These are phyloP conservation scores for Achroia grisella DNA, from an alignment of 1,140 invertebrate genomes.

Conservation along the genomic window DNA sequence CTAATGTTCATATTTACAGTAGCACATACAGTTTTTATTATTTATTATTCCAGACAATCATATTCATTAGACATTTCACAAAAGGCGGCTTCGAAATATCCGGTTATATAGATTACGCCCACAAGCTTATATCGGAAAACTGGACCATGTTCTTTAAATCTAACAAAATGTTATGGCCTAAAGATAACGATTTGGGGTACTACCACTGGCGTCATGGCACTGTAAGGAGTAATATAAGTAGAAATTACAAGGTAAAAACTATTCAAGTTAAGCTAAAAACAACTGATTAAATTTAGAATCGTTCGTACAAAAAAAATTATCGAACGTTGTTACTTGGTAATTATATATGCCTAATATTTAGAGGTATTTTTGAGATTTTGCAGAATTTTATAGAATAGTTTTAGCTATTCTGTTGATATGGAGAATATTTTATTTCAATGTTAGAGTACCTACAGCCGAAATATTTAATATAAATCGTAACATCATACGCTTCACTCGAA, in stretches of 20 bases:
- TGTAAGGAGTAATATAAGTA: constrained; percentile 77
- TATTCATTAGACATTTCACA: constrained; percentile 80
- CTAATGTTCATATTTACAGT: background rate
- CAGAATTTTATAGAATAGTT: too few relatives aligned
- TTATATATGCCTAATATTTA: too few relatives aligned
- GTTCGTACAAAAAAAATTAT: too few relatives aligned
- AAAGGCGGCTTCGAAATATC: constrained; percentile 81
- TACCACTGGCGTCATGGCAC: constrained; percentile 82
- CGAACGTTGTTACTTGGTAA: too few relatives aligned
- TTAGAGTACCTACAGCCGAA: too few relatives aligned
- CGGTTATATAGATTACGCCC: constrained; percentile 84
- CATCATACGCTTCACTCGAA: constrained; percentile 1
- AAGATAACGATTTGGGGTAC: constrained; percentile 80
- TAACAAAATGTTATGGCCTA: constrained; percentile 77
- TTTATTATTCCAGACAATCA: constrained; percentile 75
- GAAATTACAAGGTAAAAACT: constrained; percentile 75
- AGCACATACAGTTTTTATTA: background rate
- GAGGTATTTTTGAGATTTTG: too few relatives aligned
- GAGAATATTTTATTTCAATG: background rate
- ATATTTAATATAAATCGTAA: constrained; percentile 3
- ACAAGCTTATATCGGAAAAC: constrained; percentile 80
- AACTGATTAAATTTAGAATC: too few relatives aligned
- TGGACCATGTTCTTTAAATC: constrained; percentile 82
- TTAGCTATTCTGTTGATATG: too few relatives aligned
- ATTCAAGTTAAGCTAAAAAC: too few relatives aligned